Base-by-base conservation (phyloP, 2,888 invertebrate species). In the Lamellibrachia columna region DNA sequence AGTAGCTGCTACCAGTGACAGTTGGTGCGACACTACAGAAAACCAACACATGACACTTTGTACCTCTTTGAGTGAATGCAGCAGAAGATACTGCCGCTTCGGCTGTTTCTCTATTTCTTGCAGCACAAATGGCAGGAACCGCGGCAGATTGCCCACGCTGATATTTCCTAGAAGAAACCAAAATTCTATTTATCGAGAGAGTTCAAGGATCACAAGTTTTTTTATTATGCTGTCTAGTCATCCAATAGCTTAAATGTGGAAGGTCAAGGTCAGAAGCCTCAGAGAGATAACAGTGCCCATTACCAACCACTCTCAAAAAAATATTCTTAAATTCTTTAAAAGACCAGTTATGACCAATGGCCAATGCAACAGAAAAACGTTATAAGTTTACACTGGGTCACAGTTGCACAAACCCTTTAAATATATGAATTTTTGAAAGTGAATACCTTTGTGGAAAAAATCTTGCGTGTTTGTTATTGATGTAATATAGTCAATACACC, bases 41-140 rank as follows among this genome's bases (percentile, higher is more conserved):
- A 90, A 9, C 15, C 40, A 52, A 53, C 28, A 91, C n/a, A 11
- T 52, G 28, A 53, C 22, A 28, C n/a, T 22, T 11, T 94, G 93
- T 95, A 98, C 99, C 97, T 99, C 99, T 97, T 99, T 99, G 8
- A 99, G 97, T 1, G 99, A 99, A 97, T 99, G 99, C 93, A 99
- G 97, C 92, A 99, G 97, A 90, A 99, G 97, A 96, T 99, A 99
- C 96, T 99, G 99, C 93, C 99, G 97, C 96, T 98, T 98, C 0
- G 99, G 99, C 96, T 99, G 98, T 90, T 98, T 98, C 95, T 99
- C 98, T 94, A 99, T 99, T 97, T 99, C 99, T 93, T 98, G 97
- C 90, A 99, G 97, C 94, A 99, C 98, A 96, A 99, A 98, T 0
- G 99, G 99, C 95, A 99, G 97, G 97, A 98, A 99, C 95, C 98